phyloP scores from a whole-genome alignment of 2,888 invertebrate species.

The Andrena flavipes region DNA sequence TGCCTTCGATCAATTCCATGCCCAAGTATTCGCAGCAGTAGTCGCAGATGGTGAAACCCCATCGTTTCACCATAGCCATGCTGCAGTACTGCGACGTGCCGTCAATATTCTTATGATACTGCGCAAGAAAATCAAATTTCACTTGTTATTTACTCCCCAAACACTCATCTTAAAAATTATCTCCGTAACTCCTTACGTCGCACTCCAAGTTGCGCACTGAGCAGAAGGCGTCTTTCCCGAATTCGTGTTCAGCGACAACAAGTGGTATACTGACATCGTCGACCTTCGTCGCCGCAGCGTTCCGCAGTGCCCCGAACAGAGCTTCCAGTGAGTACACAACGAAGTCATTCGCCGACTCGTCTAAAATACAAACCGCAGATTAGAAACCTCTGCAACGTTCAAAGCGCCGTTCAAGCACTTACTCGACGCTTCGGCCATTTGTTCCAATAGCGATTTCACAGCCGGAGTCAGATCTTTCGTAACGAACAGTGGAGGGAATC shows the following conservation, averaged over 20 bases:
- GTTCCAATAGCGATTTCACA: constrained; percentile 67
- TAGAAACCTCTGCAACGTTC: background rate
- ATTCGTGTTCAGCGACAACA: constrained; percentile 76
- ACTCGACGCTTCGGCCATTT: constrained; percentile 67
- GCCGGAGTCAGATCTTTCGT: constrained; percentile 42
- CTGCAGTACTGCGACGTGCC: constrained; percentile 75
- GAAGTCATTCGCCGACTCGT: constrained; percentile 11
- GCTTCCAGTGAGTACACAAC: constrained; percentile 80
- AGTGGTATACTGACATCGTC: constrained; percentile 27
- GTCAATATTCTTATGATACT: constrained; percentile 73
- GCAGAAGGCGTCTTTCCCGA: constrained; percentile 83
- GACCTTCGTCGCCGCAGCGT: constrained; percentile 56
- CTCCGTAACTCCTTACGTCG: constrained; percentile 74
- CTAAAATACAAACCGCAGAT: constrained; percentile 32
- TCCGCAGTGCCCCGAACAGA: constrained; percentile 79
- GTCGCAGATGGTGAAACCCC: constrained; percentile 83
- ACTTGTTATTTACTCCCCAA: background rate
- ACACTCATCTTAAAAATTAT: too few species aligned
- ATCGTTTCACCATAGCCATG: constrained; percentile 77
- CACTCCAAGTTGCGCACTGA: constrained; percentile 81
- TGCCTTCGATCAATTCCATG: constrained; percentile 72
- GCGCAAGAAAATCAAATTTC: constrained; percentile 14
- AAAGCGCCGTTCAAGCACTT: background rate
- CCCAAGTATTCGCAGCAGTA: constrained; percentile 74
- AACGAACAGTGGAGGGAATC: constrained; percentile 85